Base-by-base conservation (phyloP, 2,888 invertebrate genomes). In the Brachyopa scutellaris region DNA sequence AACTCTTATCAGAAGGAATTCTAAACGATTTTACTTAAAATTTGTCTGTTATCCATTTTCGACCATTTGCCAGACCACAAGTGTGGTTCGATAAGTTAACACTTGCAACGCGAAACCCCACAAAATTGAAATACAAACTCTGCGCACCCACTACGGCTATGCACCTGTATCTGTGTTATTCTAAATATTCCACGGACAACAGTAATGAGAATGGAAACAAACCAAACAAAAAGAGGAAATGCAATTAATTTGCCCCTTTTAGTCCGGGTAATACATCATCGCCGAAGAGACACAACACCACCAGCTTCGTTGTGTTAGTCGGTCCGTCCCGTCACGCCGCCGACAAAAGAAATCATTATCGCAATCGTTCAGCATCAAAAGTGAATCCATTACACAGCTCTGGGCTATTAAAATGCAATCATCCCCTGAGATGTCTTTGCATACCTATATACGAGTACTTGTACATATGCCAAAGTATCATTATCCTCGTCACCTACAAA, bases 331-430 rank as follows among this genome's bases (percentile, higher is more conserved):
- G n/a, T 9, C 19, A 19, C 9, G 19, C 7, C 23, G 31, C 74
- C 69, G 80, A 82, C 80, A 82, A 82, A 82, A 64, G 80, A 64
- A 82, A 82, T 82, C 70, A 77, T 82, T 77, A 77, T 77, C 77
- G 55, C 77, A 77, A 76, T 80, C 74, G 64, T 77, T 82, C 82
- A 77, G 55, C 74, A 57, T 80, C 73, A 76, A 80, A 76, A 59
- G 62, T 77, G 70, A 77, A 72, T 72, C 70, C 70, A 82, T 72
- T 82, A 70, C 72, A 61, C 53, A 11, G 36, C 47, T 21, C n/a
- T 26, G 51, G 51, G 77, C 72, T 77, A 82, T 82, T 82, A 82
- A 82, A 82, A 61, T 82, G 66, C 82, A 82, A 82, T 82, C 82
- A 82, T 72, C 69, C 59, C 47, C 62, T 15, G 53, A 66, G 33